Evolutionary conservation across 2,113 vertebrate genomes (phyloP).

Genomic region (Lepisosteus osseus): DNA sequence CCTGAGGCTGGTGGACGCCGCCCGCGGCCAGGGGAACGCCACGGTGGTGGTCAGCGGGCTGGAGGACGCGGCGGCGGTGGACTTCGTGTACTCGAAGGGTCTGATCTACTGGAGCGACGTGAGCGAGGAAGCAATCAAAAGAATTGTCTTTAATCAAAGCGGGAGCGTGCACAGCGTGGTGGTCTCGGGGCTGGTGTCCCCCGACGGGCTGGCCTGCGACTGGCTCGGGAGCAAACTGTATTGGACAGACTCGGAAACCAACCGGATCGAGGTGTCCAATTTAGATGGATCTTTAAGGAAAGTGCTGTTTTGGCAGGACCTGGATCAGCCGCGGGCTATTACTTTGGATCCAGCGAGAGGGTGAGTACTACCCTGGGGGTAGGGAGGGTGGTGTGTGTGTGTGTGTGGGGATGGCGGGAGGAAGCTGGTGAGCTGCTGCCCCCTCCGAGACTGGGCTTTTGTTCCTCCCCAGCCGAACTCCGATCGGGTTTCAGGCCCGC

Average conservation of each 20-base stretch:
- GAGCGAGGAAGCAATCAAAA: slow-evolving; percentile 94
- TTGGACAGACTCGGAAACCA: slow-evolving; percentile 97
- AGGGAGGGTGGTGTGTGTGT: too few species aligned
- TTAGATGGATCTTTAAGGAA: slow-evolving; percentile 87
- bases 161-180: slow-evolving; percentile 75
- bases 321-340: slow-evolving; percentile 95
- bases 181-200: slow-evolving; percentile 84
- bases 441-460: slow-evolving; percentile 11
- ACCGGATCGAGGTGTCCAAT: slow-evolving; percentile 91
- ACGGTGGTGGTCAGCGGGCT: slow-evolving; percentile 87
- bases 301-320: slow-evolving; percentile 95
- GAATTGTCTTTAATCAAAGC: slow-evolving; percentile 79
- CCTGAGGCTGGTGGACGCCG: slow-evolving; percentile 86
- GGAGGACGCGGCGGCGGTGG: slow-evolving; percentile 94
- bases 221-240: slow-evolving; percentile 94
- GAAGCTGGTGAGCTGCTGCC: slow-evolving; percentile 14
- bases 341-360: slow-evolving; percentile 90
- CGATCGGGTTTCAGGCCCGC: slow-evolving; percentile 28
- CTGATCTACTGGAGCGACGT: slow-evolving; percentile 97
- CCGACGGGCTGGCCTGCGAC: slow-evolving; percentile 93
- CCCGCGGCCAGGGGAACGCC: slow-evolving; percentile 78
- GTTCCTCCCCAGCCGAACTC: slow-evolving; percentile 8
- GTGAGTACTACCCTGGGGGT: slow-evolving; percentile 66
- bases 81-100: slow-evolving; percentile 81
- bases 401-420: not conserved